phyloP scores from a whole-genome alignment of 2,888 invertebrate genomes.

The Chymomyza caudatula region DNA sequence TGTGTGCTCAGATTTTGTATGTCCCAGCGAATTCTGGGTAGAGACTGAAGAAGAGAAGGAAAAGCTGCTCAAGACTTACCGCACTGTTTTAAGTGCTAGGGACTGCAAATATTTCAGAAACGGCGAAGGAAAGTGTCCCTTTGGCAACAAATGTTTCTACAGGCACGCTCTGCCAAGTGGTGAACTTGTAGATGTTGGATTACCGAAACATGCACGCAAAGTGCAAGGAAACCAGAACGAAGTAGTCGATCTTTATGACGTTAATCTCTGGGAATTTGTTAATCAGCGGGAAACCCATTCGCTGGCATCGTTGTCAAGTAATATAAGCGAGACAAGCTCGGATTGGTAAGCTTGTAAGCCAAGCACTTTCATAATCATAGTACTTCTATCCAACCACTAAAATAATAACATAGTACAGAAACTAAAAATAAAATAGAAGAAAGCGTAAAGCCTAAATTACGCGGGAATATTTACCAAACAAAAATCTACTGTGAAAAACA shows the following conservation, averaged over 20 bases:
- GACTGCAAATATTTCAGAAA: slow-evolving; percentile 91
- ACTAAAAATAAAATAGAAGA: slow-evolving; percentile 48
- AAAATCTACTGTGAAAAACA: slow-evolving; percentile 65
- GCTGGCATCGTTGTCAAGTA: slow-evolving; percentile 81
- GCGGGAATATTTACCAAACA: slow-evolving; percentile 49
- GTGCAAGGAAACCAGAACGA: slow-evolving; percentile 79
- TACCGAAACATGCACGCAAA: slow-evolving; percentile 82
- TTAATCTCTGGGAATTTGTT: slow-evolving; percentile 85
- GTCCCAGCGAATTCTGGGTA: slow-evolving; percentile 91
- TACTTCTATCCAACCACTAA: slow-evolving; percentile 46
- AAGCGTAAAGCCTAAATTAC: slow-evolving; percentile 36
- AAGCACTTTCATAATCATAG: slow-evolving; percentile 28
- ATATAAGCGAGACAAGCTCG: slow-evolving; percentile 79
- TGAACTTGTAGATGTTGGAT: slow-evolving; percentile 84
- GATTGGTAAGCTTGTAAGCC: slow-evolving; percentile 40
- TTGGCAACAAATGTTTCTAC: slow-evolving; percentile 93
- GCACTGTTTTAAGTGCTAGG: slow-evolving; percentile 85
- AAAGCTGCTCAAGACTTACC: slow-evolving; percentile 86
- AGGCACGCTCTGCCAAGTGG: slow-evolving; percentile 89
- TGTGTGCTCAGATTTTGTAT: slow-evolving; percentile 89
- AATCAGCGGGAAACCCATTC: slow-evolving; percentile 82
- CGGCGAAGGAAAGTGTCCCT: slow-evolving; percentile 89
- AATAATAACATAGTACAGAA: slow-evolving; percentile 35
- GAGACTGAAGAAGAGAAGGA: slow-evolving; percentile 89
- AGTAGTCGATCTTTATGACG: slow-evolving; percentile 76